Conservation (phyloP, 1,140 invertebrate genomes). For the Odontomachus brunneus region DNA sequence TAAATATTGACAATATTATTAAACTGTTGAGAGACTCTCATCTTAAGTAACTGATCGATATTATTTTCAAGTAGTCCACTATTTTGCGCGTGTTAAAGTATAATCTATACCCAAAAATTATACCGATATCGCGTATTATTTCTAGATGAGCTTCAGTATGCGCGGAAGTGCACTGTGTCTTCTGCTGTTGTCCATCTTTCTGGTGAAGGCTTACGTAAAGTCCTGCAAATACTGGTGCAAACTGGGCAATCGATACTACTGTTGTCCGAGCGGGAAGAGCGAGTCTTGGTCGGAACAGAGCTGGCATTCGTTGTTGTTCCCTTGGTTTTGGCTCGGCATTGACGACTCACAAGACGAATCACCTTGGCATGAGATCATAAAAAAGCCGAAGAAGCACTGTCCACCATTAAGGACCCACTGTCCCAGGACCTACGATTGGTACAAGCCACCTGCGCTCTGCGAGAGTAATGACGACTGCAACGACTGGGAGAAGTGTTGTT, state of each 20-base stretch:
- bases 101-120: not conserved
- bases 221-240: constrained; percentile 78
- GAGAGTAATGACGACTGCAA: constrained; percentile 67
- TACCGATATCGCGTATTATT: not conserved
- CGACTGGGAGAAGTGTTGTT: constrained; percentile 72
- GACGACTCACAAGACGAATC: not conserved
- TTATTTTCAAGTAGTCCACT: too few relatives aligned
- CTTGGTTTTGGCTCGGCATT: constrained; percentile 41
- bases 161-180: constrained; percentile 27
- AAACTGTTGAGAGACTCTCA: too few relatives aligned
- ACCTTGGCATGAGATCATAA: constrained; percentile 23
- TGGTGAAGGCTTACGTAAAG: not conserved
- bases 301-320: constrained; percentile 34
- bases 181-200: not conserved
- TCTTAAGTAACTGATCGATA: too few relatives aligned
- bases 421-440: constrained; percentile 69
- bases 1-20: too few relatives aligned
- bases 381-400: constrained; percentile 61
- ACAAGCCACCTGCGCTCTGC: constrained; percentile 64
- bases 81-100: not conserved
- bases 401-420: constrained; percentile 70
- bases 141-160: constrained; percentile 12
- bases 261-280: constrained; percentile 70
- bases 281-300: constrained; percentile 15
- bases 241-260: constrained; percentile 71